Conservation (phyloP, 2,888 invertebrate genomes). For the Euspilapteryx auroguttella region DNA sequence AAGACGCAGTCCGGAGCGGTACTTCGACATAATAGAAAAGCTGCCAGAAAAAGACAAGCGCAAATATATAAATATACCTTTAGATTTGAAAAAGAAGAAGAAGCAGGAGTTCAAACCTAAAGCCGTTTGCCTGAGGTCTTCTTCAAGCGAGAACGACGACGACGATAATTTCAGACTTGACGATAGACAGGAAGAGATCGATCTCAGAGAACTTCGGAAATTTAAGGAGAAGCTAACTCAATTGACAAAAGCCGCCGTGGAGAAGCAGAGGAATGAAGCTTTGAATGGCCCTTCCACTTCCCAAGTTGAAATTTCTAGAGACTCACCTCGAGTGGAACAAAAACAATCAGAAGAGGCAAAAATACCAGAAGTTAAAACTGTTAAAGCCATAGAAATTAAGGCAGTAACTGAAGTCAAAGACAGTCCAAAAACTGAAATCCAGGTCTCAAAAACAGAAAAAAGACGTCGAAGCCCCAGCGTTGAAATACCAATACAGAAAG, state of each 20-base stretch:
- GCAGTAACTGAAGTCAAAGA: constrained; percentile 7
- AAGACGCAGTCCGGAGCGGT: constrained; percentile 68
- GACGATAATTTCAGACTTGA: not conserved
- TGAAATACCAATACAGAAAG: not conserved
- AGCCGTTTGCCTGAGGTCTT: constrained; percentile 60
- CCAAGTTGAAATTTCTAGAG: constrained; percentile 9
- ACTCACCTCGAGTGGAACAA: constrained; percentile 2
- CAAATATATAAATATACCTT: constrained; percentile 46
- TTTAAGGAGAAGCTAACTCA: constrained; percentile 67
- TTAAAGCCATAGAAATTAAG: constrained; percentile 7
- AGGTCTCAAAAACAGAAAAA: too few relatives aligned
- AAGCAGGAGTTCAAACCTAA: constrained; percentile 29
- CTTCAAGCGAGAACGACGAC: constrained; percentile 46
- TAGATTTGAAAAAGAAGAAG: constrained; percentile 32
- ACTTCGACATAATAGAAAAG: constrained; percentile 65
- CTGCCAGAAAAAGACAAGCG: constrained; percentile 58
- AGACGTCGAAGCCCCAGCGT: not conserved
- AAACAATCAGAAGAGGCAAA: too few relatives aligned
- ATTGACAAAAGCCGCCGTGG: constrained; percentile 67
- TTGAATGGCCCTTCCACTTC: constrained; percentile 24
- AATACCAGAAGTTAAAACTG: not conserved
- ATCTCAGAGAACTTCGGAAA: constrained; percentile 65
- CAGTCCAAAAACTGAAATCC: constrained; percentile 5
- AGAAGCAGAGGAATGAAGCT: constrained; percentile 19
- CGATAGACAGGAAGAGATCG: constrained; percentile 30